phyloP scores from a whole-genome alignment of 2,888 invertebrate genomes.

The Choreutis nemorana region DNA sequence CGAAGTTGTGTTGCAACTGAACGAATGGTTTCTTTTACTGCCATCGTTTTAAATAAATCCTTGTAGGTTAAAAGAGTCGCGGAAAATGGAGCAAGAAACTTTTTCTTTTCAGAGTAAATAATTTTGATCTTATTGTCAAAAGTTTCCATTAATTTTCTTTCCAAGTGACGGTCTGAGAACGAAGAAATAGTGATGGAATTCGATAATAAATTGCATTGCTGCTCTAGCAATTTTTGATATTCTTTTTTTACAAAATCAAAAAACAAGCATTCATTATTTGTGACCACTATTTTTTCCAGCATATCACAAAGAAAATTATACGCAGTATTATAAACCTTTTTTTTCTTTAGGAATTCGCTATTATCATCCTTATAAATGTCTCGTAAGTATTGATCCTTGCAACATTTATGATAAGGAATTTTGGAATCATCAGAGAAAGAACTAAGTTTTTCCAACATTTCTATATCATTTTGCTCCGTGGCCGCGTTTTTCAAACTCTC shows the following conservation, averaged over 20 bases:
- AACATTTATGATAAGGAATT: conserved; percentile 13
- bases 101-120: conserved; percentile 16
- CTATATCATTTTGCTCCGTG: conserved; percentile 11
- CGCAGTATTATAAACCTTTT: conserved; percentile 13
- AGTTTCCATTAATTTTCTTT: conserved; percentile 16
- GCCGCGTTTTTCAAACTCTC: conserved; percentile 13
- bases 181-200: conserved; percentile 15
- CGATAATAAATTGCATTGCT: conserved; percentile 14
- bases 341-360: conserved; percentile 10
- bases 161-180: conserved; percentile 13
- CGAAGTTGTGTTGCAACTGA: conserved; percentile 17
- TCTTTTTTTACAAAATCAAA: conserved; percentile 16
- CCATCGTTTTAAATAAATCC: conserved; percentile 17
- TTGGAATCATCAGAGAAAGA: conserved; percentile 13
- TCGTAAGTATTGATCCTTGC: conserved; percentile 14
- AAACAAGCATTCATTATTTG: conserved; percentile 18
- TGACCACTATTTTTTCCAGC: conserved; percentile 14
- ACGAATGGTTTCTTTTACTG: conserved; percentile 16
- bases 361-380: conserved; percentile 9
- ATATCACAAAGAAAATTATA: conserved; percentile 15
- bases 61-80: conserved; percentile 13
- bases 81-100: conserved; percentile 19
- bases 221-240: conserved; percentile 14
- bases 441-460: conserved; percentile 13
- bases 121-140: conserved; percentile 17